Conservation (phyloP, 1,140 invertebrate genomes). For the Wasmannia auropunctata region DNA sequence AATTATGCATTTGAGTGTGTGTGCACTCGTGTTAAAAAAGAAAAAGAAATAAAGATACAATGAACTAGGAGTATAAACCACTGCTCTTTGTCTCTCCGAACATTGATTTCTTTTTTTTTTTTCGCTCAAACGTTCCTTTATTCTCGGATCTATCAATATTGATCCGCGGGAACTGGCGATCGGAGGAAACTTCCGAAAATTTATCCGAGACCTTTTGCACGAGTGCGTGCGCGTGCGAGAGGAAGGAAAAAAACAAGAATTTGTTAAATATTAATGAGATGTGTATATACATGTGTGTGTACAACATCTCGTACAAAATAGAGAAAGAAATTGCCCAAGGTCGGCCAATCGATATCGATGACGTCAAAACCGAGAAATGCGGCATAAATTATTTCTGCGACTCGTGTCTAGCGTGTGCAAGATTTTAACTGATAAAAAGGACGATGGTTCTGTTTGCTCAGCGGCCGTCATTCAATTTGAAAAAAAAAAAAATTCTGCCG, state of each 20-base stretch:
- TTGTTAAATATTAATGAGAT: slow-evolving; percentile 41
- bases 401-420: slow-evolving; percentile 11
- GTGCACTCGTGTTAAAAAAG: slow-evolving; percentile 42
- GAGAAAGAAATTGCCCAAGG: slow-evolving; percentile 52
- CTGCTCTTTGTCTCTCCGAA: not conserved
- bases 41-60: slow-evolving; percentile 52
- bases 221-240: not conserved
- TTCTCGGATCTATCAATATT: not conserved
- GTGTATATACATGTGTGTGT: not conserved
- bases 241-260: not conserved
- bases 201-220: not conserved
- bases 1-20: slow-evolving; percentile 51
- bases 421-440: slow-evolving; percentile 43
- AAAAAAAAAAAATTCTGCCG: not conserved
- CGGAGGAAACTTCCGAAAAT: not conserved
- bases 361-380: slow-evolving; percentile 56
- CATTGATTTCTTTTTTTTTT: not conserved
- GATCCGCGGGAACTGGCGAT: too few species aligned
- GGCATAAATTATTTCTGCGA: slow-evolving; percentile 45
- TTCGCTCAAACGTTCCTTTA: not conserved
- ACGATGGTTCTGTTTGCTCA: not conserved
- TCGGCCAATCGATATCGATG: slow-evolving; percentile 52
- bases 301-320: slow-evolving; percentile 21
- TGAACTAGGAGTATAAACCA: slow-evolving; percentile 10
- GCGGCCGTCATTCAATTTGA: not conserved